Percentiles rank a stretch among this genome's conserved stretches.
Evolutionary conservation across 2,113 vertebrate species (phyloP).

Genomic region (Ciconia maguari): DNA sequence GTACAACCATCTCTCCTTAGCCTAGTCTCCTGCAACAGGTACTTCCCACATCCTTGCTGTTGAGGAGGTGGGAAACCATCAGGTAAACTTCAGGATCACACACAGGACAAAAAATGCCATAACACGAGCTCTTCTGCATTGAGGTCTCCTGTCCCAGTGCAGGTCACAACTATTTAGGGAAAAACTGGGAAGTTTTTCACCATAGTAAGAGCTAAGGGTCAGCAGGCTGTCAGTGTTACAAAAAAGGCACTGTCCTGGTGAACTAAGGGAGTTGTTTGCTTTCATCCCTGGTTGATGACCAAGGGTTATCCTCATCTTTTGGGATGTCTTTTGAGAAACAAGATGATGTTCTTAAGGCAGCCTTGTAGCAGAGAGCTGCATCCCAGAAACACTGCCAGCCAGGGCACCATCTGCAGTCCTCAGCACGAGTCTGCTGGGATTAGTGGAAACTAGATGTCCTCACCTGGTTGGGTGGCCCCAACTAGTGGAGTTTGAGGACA

Average conservation of each 20-base stretch:
- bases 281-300: not conserved
- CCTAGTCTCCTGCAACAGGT: not conserved
- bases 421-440: not conserved
- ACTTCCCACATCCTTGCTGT: not conserved
- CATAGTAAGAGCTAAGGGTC: not conserved
- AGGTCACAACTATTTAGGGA: not conserved
- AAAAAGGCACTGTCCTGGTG: not conserved
- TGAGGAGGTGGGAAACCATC: not conserved
- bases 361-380: not conserved
- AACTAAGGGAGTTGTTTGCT: not conserved
- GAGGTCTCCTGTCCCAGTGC: not conserved
- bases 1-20: not conserved
- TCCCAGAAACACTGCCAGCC: not conserved
- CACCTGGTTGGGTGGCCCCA: not conserved
- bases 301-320: not conserved
- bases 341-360: not conserved
- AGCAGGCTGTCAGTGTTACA: not conserved
- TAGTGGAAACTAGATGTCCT: not conserved
- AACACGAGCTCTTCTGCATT: accelerated
- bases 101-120: accelerated
- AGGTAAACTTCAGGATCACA: not conserved
- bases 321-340: not conserved
- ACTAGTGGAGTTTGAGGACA: not conserved
- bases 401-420: not conserved
- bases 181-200: not conserved